Evolutionary conservation across 1,140 invertebrate species (phyloP).

Genomic region (Coboldia fuscipes): DNA sequence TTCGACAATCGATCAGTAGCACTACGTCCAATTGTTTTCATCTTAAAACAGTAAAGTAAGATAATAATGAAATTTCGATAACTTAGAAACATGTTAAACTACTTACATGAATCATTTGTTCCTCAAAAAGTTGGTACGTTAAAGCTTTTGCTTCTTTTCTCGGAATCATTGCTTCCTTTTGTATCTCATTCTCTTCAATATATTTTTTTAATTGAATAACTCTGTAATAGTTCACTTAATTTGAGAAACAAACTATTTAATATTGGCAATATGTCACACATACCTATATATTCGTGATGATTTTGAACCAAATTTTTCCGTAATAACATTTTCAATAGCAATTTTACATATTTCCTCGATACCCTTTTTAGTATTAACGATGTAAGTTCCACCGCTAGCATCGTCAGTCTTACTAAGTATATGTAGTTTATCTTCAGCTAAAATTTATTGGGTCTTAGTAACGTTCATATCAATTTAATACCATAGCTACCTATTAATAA

Average conservation of each 20-base stretch:
- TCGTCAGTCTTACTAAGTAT: constrained; percentile 54
- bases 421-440: constrained; percentile 48
- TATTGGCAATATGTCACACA: constrained; percentile 3
- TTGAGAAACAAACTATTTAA: constrained; percentile 3
- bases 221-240: constrained; percentile 21
- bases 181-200: constrained; percentile 73
- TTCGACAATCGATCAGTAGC: constrained; percentile 30
- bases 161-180: constrained; percentile 70
- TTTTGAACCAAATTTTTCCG: constrained; percentile 67
- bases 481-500: constrained; percentile 33
- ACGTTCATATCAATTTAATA: neutral
- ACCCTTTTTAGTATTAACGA: constrained; percentile 39
- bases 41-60: constrained; percentile 4
- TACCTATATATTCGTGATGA: constrained; percentile 62
- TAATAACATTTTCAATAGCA: constrained; percentile 50
- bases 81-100: neutral
- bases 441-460: constrained; percentile 8
- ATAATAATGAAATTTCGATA: neutral
- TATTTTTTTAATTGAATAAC: constrained; percentile 54
- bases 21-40: constrained; percentile 17
- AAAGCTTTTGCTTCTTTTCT: constrained; percentile 71
- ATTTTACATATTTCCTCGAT: constrained; percentile 40
- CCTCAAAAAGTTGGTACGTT: constrained; percentile 57
- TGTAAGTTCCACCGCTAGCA: constrained; percentile 53
- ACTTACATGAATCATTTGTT: constrained; percentile 53